Base-by-base conservation (phyloP, 2,888 invertebrate genomes). In the Hydrotaea diabolus region DNA sequence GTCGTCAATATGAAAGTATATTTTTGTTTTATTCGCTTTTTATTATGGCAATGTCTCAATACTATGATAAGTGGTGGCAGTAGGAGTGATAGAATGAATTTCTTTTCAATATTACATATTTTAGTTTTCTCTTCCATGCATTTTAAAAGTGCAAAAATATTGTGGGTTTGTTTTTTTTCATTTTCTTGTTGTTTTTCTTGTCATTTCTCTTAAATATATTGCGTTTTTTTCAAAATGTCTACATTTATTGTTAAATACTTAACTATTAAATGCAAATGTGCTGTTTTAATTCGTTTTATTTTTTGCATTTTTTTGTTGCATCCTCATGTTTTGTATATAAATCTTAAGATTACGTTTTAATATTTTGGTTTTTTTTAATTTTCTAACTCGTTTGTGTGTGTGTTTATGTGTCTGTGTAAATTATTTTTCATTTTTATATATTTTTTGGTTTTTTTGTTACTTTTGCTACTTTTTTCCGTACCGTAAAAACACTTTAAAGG, bases 401-500 rank as follows among this genome's bases (percentile, higher is more conserved):
- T 66, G 43, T 69, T 4, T 62, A n/a, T 69, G 46, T 75, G 7
- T 57, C 7, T 46, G 13, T 43, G 17, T 62, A 49, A 64, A 46
- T 59, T 87, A 87, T 89, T 87, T 87, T 88, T 88, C 88, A 88
- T 85, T 84, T 88, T 74, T 84, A 66, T 72, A 21, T 57, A 31
- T 71, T 53, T 31, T 31, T 46, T 69, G 8, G 43, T 74, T 74
- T 43, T 49, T 53, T 80, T 84, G 57, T 87, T 87, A 87, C 71
- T 66, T 59, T 66, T 59, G 39, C 66, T 83, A 83, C 73, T 77
- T 77, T 75, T 78, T 77, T 83, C 81, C 80, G 82, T 82, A 86
- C 82, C 84, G 77, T 85, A 90, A 90, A 90, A 90, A 88, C 88
- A 89, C 86, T 89, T 90, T 88, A 80, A 91, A 91, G 90, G 90